phyloP scores from a whole-genome alignment of 2,888 invertebrate species.

The Rugalucina vietnamica region DNA sequence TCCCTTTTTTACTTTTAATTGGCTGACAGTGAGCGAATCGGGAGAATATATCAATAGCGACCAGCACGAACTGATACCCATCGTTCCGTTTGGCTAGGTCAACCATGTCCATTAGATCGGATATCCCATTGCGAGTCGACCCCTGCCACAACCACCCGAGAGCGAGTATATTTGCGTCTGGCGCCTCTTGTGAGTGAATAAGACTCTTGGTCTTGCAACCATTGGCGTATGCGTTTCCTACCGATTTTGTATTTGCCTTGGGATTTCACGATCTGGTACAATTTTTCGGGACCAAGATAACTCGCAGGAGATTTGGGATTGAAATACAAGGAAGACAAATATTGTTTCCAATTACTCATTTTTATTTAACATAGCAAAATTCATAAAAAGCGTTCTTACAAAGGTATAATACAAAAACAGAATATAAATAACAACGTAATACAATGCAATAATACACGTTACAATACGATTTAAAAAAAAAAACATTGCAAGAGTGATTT shows the following conservation, averaged over 20 bases:
- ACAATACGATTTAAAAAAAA: neutral
- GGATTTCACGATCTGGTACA: constrained; percentile 36
- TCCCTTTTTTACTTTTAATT: constrained; percentile 23
- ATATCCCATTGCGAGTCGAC: constrained; percentile 41
- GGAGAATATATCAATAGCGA: constrained; percentile 37
- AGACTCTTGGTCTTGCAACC: constrained; percentile 47
- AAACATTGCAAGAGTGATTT: neutral
- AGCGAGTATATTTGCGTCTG: constrained; percentile 22
- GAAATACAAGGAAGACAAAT: constrained; percentile 41
- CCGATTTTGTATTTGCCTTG: constrained; percentile 44
- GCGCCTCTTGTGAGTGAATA: constrained; percentile 43
- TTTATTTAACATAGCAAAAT: too few relatives aligned
- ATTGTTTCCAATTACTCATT: constrained; percentile 38
- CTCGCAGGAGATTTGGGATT: constrained; percentile 36
- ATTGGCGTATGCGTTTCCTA: constrained; percentile 35
- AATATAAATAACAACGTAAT: too few relatives aligned
- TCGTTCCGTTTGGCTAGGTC: constrained; percentile 28
- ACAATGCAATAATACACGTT: too few relatives aligned
- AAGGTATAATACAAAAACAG: too few relatives aligned
- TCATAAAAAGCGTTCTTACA: too few relatives aligned
- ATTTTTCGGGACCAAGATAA: constrained; percentile 41
- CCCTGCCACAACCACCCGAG: constrained; percentile 37
- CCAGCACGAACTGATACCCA: constrained; percentile 33
- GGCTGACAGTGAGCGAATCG: constrained; percentile 25
- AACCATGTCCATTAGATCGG: constrained; percentile 44